Evolutionary conservation across 2,113 vertebrate genomes (phyloP).

Genomic region (Misgurnus mizolepis): DNA sequence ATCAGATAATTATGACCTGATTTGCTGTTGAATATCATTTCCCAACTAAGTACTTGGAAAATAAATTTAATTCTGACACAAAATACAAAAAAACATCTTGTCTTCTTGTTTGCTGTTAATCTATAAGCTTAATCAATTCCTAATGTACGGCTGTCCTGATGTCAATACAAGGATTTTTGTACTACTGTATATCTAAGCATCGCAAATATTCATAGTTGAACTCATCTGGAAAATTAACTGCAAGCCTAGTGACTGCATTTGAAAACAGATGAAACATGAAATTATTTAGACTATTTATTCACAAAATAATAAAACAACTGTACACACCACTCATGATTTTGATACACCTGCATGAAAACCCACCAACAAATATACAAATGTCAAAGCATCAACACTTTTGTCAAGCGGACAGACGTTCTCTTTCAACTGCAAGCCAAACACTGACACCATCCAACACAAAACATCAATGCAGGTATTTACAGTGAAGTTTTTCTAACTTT

Average conservation of each 20-base stretch:
- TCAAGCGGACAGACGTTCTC: background rate
- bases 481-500: conserved; percentile 40
- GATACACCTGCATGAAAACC: conserved; percentile 8
- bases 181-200: too few species aligned
- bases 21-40: too few species aligned
- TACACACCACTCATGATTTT: conserved; percentile 27
- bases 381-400: conserved; percentile 9
- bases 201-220: background rate
- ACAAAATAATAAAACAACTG: conserved; percentile 28
- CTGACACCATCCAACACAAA: background rate
- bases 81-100: too few species aligned
- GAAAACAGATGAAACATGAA: background rate
- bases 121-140: too few species aligned
- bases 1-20: too few species aligned
- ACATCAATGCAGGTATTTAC: conserved; percentile 26
- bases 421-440: conserved; percentile 1
- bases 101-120: too few species aligned
- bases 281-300: conserved; percentile 36
- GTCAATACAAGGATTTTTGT: too few species aligned
- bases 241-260: background rate
- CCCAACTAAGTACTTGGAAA: too few species aligned
- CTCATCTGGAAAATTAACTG: background rate
- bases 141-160: too few species aligned
- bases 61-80: too few species aligned
- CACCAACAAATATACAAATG: conserved; percentile 1